Conservation (phyloP, 2,888 invertebrate species). For the Limnephilus marmoratus region DNA sequence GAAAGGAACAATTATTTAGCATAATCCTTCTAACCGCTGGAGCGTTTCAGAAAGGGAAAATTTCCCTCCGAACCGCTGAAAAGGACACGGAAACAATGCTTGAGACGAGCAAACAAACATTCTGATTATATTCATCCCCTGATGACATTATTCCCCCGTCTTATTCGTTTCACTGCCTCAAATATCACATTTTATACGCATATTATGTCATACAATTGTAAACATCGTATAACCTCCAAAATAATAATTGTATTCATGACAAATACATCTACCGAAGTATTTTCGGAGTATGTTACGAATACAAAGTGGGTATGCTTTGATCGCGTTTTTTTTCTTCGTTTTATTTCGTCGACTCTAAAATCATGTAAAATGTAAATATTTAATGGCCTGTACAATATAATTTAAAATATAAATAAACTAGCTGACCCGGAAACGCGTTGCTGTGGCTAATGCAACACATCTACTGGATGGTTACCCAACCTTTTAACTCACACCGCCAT, state of each 20-base stretch:
- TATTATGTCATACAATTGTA: neutral
- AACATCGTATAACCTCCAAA: neutral
- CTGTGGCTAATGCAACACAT: too few species aligned
- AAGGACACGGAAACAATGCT: neutral
- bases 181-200: neutral
- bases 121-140: conserved; percentile 13
- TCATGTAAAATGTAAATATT: too few species aligned
- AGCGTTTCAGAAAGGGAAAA: neutral
- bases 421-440: too few species aligned
- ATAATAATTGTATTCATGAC: neutral
- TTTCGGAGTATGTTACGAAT: neutral
- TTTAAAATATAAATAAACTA: too few species aligned
- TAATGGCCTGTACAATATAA: too few species aligned
- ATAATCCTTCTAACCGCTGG: conserved; percentile 27
- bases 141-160: neutral
- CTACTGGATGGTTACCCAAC: too few species aligned
- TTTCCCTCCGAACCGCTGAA: neutral
- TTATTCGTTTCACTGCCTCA: neutral
- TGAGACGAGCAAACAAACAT: conserved; percentile 20
- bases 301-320: neutral
- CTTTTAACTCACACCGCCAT: too few species aligned
- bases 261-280: neutral
- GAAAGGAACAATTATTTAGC: conserved; percentile 33
- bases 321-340: neutral
- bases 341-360: too few species aligned